Conservation (phyloP, 2,888 invertebrate genomes). For the Cantharis rustica region DNA sequence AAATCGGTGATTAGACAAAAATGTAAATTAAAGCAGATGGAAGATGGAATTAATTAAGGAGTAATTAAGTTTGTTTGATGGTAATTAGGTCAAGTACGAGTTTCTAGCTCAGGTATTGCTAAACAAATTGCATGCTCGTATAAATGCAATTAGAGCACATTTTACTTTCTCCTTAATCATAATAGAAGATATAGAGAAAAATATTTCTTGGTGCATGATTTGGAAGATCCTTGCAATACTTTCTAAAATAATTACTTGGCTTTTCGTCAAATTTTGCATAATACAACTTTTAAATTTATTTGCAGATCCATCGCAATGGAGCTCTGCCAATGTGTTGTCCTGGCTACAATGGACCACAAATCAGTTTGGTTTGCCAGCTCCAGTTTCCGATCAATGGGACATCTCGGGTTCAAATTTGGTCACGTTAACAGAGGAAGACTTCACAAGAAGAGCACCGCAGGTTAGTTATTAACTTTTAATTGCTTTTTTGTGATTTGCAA, state of each 20-base stretch:
- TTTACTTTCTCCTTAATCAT: conserved; percentile 21
- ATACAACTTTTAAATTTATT: neutral
- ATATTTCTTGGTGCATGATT: neutral
- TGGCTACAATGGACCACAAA: conserved; percentile 89
- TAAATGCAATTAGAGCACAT: conserved; percentile 12
- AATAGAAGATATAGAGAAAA: neutral
- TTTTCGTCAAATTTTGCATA: neutral
- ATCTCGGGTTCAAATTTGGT: conserved; percentile 80
- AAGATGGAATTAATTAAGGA: conserved; percentile 7
- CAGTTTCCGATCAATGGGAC: conserved; percentile 75
- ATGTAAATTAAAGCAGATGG: conserved; percentile 3
- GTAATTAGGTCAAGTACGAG: conserved; percentile 24
- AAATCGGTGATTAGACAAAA: neutral
- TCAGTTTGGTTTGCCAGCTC: conserved; percentile 77
- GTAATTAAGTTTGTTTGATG: conserved; percentile 4
- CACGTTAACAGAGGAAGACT: conserved; percentile 82
- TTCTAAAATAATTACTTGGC: neutral
- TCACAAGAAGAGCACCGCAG: conserved; percentile 81
- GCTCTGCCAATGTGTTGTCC: conserved; percentile 78
- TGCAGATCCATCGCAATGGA: conserved; percentile 89
- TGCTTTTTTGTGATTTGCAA: neutral
- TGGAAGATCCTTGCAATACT: neutral
- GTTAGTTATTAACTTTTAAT: conserved; percentile 57
- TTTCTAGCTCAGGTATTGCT: conserved; percentile 25
- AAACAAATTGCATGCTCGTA: conserved; percentile 18